Percentiles rank a stretch among this genome's conserved stretches.
phyloP scores from a whole-genome alignment of 1,140 invertebrate species.

The Drosophila punjabiensis region DNA sequence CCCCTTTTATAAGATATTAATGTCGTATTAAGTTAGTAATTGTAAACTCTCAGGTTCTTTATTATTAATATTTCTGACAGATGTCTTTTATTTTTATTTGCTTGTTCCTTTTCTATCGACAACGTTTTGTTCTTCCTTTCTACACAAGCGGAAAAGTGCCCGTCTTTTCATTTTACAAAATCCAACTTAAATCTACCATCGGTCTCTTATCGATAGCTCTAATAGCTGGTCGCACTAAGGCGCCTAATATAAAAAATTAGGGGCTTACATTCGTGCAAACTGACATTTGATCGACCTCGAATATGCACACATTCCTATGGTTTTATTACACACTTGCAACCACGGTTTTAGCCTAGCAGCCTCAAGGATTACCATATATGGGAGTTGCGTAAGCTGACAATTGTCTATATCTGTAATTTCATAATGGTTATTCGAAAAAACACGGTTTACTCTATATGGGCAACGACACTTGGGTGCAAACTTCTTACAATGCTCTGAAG shows the following conservation, averaged over 20 bases:
- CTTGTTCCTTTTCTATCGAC: too few relatives aligned
- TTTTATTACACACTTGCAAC: neutral
- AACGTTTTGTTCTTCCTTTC: too few relatives aligned
- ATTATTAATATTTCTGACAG: too few relatives aligned
- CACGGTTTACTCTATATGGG: neutral
- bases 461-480: neutral
- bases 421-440: neutral
- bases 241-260: neutral
- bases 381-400: neutral
- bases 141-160: too few relatives aligned
- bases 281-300: slow-evolving; percentile 3
- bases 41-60: too few relatives aligned
- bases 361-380: neutral
- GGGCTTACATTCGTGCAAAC: neutral
- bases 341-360: neutral
- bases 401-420: neutral
- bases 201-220: neutral
- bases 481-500: neutral
- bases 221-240: neutral
- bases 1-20: too few relatives aligned
- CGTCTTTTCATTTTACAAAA: too few relatives aligned
- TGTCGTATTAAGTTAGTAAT: too few relatives aligned
- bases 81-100: too few relatives aligned
- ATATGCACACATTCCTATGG: neutral
- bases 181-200: too few relatives aligned